Conservation (phyloP, 2,113 vertebrate genomes). For the Hydrolagus affinis region DNA sequence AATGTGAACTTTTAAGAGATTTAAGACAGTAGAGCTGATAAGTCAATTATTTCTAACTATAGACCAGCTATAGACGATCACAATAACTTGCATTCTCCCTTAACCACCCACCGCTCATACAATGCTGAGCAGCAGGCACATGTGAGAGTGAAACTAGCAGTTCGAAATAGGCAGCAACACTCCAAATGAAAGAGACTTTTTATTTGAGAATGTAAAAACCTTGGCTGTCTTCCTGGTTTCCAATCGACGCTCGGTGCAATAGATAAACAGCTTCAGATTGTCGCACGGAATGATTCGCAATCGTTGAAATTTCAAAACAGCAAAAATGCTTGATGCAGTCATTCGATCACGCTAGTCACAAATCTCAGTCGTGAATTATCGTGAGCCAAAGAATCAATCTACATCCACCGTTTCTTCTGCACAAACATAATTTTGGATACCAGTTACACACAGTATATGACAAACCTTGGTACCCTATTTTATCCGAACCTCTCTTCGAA, state of each 20-base stretch:
- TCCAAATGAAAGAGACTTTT: not conserved
- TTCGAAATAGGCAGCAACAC: not conserved
- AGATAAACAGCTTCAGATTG: not conserved
- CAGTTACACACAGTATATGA: not conserved
- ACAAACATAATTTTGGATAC: not conserved
- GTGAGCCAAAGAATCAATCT: not conserved
- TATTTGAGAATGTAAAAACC: not conserved
- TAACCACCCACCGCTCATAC: not conserved
- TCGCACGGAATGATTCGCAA: not conserved
- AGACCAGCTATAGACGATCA: not conserved
- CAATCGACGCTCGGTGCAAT: not conserved
- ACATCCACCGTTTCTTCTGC: not conserved
- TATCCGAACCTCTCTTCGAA: not conserved
- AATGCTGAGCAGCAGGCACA: not conserved
- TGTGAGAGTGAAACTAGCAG: not conserved
- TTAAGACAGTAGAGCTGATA: too few relatives aligned
- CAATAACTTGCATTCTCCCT: not conserved
- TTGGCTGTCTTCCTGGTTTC: not conserved
- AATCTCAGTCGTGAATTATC: not conserved
- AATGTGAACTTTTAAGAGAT: too few relatives aligned
- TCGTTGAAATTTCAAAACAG: not conserved
- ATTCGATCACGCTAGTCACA: not conserved
- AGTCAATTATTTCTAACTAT: not conserved
- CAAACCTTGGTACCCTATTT: not conserved
- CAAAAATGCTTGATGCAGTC: not conserved